phyloP scores from a whole-genome alignment of 2,888 invertebrate species.

The Cerceris ruficornis region DNA sequence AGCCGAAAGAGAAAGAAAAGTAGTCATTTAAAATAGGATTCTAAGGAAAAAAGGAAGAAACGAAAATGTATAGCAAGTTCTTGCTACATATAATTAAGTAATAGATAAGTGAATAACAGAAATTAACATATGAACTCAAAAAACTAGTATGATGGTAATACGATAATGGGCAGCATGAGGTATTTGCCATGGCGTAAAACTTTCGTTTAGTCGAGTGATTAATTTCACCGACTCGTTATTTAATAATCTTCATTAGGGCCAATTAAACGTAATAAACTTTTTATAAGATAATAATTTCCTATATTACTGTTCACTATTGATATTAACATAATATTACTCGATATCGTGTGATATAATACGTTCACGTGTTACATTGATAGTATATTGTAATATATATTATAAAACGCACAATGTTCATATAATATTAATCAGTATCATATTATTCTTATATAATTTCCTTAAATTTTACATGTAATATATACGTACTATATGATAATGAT shows the following conservation, averaged over 20 bases:
- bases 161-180: background rate
- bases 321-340: slow-evolving; percentile 1
- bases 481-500: background rate
- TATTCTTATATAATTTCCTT: background rate
- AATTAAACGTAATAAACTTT: background rate
- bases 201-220: background rate
- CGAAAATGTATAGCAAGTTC: background rate
- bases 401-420: background rate
- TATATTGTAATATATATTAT: background rate
- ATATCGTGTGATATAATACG: background rate
- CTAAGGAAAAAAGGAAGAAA: background rate
- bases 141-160: background rate
- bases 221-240: background rate
- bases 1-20: background rate
- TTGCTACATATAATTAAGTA: too few relatives aligned
- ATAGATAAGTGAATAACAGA: too few relatives aligned
- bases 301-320: background rate
- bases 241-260: background rate
- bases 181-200: too few relatives aligned
- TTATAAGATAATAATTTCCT: background rate
- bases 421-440: background rate
- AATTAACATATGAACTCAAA: too few relatives aligned
- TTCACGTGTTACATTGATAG: background rate
- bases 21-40: background rate
- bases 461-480: background rate